Percentiles rank a stretch among this genome's conserved stretches.
phyloP scores from a whole-genome alignment of 2,888 invertebrate species.

The Agrochola circellaris region DNA sequence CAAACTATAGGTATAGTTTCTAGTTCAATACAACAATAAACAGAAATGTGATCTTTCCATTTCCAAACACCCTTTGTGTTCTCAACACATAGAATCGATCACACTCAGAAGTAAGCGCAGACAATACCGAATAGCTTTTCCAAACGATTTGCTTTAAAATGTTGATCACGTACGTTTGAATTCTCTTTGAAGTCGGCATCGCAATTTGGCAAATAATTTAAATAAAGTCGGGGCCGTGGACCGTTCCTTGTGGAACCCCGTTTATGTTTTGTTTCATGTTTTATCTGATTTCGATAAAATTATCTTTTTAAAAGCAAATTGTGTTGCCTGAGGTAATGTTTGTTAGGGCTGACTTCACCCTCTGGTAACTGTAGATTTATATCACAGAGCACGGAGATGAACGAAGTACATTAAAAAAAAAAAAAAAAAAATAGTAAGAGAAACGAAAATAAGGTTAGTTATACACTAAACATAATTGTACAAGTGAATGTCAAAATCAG shows the following conservation, averaged over 20 bases:
- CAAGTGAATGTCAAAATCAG: too few species aligned
- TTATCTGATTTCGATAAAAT: slow-evolving; percentile 53
- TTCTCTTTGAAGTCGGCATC: slow-evolving; percentile 74
- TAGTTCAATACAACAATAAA: slow-evolving; percentile 35
- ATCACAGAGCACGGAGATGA: not conserved
- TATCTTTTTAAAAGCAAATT: slow-evolving; percentile 48
- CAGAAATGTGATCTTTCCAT: slow-evolving; percentile 51
- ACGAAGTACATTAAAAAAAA: too few species aligned
- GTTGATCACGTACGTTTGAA: slow-evolving; percentile 75
- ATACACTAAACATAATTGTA: too few species aligned
- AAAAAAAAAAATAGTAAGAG: too few species aligned
- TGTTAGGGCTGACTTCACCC: slow-evolving; percentile 27
- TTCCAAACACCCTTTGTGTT: slow-evolving; percentile 58
- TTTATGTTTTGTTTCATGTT: slow-evolving; percentile 56
- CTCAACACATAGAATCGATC: slow-evolving; percentile 61
- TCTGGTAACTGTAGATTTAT: not conserved
- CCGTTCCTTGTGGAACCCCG: slow-evolving; percentile 57
- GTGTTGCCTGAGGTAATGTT: slow-evolving; percentile 34
- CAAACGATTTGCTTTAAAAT: slow-evolving; percentile 75
- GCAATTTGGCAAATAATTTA: slow-evolving; percentile 78
- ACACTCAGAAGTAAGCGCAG: slow-evolving; percentile 59
- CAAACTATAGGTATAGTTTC: slow-evolving; percentile 3
- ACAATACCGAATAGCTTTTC: slow-evolving; percentile 72
- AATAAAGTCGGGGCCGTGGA: slow-evolving; percentile 69
- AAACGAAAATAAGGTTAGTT: too few species aligned